Percentiles rank a stretch among this genome's conserved stretches.
Evolutionary conservation across 2,888 invertebrate genomes (phyloP).

Genomic region (Emmelina monodactyla): DNA sequence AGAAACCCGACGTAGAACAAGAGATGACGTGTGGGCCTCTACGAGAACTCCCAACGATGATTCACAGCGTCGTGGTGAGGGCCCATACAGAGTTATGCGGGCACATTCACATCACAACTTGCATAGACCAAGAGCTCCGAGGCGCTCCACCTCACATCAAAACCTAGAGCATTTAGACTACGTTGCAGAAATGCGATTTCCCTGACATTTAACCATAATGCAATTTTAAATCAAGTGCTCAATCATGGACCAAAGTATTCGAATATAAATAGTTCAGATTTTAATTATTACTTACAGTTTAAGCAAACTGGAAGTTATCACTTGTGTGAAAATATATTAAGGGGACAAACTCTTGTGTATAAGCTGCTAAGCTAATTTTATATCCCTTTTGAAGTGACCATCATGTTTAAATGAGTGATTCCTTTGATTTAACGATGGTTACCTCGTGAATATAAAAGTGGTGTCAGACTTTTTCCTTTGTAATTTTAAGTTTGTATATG

Average conservation of each 20-base stretch:
- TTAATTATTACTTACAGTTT: too few species aligned
- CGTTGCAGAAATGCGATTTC: constrained; percentile 71
- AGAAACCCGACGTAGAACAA: constrained; percentile 17
- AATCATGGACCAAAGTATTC: constrained; percentile 60
- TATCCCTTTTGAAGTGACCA: too few species aligned
- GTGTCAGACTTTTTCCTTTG: too few species aligned
- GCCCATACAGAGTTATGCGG: constrained; percentile 51
- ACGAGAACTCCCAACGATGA: constrained; percentile 46
- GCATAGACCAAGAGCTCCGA: constrained; percentile 57
- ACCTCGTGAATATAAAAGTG: too few species aligned
- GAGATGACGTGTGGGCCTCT: constrained; percentile 40
- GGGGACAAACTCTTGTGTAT: too few species aligned
- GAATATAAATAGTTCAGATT: too few species aligned
- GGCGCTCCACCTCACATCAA: constrained; percentile 69
- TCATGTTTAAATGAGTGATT: too few species aligned
- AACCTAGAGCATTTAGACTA: constrained; percentile 71
- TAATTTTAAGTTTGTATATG: too few species aligned
- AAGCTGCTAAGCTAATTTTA: too few species aligned
- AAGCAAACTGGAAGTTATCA: too few species aligned
- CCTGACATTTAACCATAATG: constrained; percentile 46
- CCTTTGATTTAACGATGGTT: too few species aligned
- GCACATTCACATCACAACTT: constrained; percentile 73
- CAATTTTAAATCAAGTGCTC: constrained; percentile 43
- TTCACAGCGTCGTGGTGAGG: constrained; percentile 56
- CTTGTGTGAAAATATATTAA: too few species aligned